Percentiles rank a stretch among this genome's conserved stretches.
These are phyloP conservation scores for Drepana arcuata DNA, from an alignment of 1,140 invertebrate species.

Conservation along the genomic window DNA sequence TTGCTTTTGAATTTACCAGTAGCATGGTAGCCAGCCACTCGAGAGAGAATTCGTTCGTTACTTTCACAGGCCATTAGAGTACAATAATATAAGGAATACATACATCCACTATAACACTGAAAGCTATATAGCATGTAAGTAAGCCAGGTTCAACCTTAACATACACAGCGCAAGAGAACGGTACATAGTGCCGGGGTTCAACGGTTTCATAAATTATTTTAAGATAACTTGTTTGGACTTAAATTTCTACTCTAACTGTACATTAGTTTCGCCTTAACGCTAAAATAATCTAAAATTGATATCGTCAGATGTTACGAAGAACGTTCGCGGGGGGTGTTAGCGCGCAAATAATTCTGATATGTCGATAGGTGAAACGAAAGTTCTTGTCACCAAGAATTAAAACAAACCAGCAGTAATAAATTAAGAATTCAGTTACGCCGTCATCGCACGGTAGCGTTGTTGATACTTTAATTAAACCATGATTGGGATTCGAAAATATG, in stretches of 20 bases:
- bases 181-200: slow-evolving; percentile 62
- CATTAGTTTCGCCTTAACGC: slow-evolving; percentile 73
- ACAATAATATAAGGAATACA: slow-evolving; percentile 51
- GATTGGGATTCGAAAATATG: slow-evolving; percentile 36
- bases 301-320: slow-evolving; percentile 54
- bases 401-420: slow-evolving; percentile 44
- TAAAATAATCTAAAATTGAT: slow-evolving; percentile 73
- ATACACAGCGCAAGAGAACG: slow-evolving; percentile 41
- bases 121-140: slow-evolving; percentile 57
- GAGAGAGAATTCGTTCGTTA: slow-evolving; percentile 16
- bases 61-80: slow-evolving; percentile 26
- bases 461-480: slow-evolving; percentile 23
- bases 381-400: slow-evolving; percentile 48
- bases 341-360: slow-evolving; percentile 58
- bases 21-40: slow-evolving; percentile 40
- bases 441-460: slow-evolving; percentile 55
- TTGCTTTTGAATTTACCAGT: slow-evolving; percentile 36
- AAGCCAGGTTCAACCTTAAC: slow-evolving; percentile 57
- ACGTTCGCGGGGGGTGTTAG: slow-evolving; percentile 37
- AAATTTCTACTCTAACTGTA: slow-evolving; percentile 73
- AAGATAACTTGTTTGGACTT: slow-evolving; percentile 68
- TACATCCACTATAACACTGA: slow-evolving; percentile 67
- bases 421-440: slow-evolving; percentile 46
- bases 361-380: slow-evolving; percentile 31
- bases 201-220: slow-evolving; percentile 64